Evolutionary conservation across 2,113 vertebrate species (phyloP).

Genomic region (Hiodon alosoides): DNA sequence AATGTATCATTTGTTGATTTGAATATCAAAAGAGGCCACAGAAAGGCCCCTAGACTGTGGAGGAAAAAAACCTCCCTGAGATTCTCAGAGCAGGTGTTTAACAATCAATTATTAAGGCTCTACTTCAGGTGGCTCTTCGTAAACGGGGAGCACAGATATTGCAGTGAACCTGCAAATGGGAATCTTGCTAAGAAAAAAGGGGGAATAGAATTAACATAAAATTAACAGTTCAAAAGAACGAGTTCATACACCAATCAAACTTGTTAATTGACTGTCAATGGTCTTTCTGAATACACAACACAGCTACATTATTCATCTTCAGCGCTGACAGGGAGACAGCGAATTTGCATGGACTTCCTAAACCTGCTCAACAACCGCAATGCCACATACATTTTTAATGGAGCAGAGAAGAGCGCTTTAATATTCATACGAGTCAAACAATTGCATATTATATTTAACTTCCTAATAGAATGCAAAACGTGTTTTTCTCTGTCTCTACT

Average conservation of each 20-base stretch:
- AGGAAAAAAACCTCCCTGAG: conserved; percentile 83
- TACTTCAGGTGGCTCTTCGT: conserved; percentile 87
- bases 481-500: conserved; percentile 18
- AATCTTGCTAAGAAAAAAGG: conserved; percentile 69
- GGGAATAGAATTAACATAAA: conserved; percentile 98
- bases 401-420: conserved; percentile 80
- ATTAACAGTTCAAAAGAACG: conserved; percentile 99
- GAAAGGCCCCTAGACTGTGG: conserved; percentile 74
- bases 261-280: conserved; percentile 99
- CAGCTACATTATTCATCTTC: conserved; percentile 98
- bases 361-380: conserved; percentile 99
- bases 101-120: conserved; percentile 99
- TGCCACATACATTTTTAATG: conserved; percentile 98
- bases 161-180: conserved; percentile 78
- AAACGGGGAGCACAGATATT: conserved; percentile 61
- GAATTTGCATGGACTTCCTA: conserved; percentile 98
- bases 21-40: conserved; percentile 94
- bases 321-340: conserved; percentile 95
- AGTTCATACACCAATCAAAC: conserved; percentile 99
- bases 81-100: conserved; percentile 95
- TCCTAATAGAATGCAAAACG: conserved; percentile 61
- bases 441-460: conserved; percentile 83
- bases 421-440: conserved; percentile 94
- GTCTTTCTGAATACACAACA: conserved; percentile 97
- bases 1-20: conserved; percentile 89